These are phyloP conservation scores for Acanthosepion esculentum DNA, from an alignment of 2,888 invertebrate species.

Conservation along the genomic window DNA sequence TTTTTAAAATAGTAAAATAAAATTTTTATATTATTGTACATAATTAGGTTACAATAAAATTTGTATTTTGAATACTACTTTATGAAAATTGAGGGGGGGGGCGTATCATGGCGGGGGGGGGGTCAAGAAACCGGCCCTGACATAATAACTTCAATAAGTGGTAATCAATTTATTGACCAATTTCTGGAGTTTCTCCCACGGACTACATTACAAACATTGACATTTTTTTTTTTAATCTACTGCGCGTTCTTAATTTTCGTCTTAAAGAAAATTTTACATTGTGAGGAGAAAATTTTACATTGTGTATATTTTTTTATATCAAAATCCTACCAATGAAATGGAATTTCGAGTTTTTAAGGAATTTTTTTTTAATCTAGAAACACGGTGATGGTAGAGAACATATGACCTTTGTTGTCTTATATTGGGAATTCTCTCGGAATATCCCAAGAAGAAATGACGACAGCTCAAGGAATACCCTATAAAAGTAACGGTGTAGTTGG, in stretches of 20 bases:
- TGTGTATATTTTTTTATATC: conserved; percentile 72
- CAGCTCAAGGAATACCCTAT: neutral
- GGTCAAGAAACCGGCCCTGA: too few relatives aligned
- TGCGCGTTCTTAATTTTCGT: conserved; percentile 72
- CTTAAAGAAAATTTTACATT: conserved; percentile 65
- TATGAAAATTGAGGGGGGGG: too few relatives aligned
- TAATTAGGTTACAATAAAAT: too few relatives aligned
- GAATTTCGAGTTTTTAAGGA: conserved; percentile 66
- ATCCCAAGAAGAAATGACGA: neutral
- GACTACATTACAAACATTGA: conserved; percentile 71
- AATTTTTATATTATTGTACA: too few relatives aligned
- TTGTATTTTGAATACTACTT: too few relatives aligned
- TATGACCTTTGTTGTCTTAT: conserved; percentile 65
- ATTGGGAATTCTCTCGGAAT: neutral
- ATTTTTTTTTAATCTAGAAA: conserved; percentile 70
- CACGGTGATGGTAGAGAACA: conserved; percentile 74
- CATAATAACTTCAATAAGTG: too few relatives aligned
- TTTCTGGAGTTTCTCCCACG: conserved; percentile 70
- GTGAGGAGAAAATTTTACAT: conserved; percentile 67
- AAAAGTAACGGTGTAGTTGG: neutral
- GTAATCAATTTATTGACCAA: conserved; percentile 57
- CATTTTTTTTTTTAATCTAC: conserved; percentile 75
- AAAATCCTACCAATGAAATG: conserved; percentile 71
- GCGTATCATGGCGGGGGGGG: too few relatives aligned
- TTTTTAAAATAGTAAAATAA: too few relatives aligned